Percentiles rank a stretch among this genome's conserved stretches.
Evolutionary conservation across 2,888 invertebrate species (phyloP).

Genomic region (Hypomecis punctinalis): DNA sequence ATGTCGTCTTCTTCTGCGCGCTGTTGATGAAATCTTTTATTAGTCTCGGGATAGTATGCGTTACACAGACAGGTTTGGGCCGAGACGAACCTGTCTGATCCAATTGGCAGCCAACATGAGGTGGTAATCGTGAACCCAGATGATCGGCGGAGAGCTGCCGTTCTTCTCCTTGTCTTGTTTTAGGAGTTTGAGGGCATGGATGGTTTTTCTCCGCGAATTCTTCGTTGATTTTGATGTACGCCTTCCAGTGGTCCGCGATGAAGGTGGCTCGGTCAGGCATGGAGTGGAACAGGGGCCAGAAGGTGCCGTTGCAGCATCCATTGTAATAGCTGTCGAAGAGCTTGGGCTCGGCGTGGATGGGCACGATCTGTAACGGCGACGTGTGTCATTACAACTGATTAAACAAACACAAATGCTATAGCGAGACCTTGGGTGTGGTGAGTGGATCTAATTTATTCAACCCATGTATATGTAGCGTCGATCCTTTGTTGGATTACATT

Average conservation of each 20-base stretch:
- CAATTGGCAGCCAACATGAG: constrained; percentile 96
- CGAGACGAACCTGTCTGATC: constrained; percentile 89
- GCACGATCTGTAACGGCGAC: constrained; percentile 87
- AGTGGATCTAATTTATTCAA: constrained; percentile 13
- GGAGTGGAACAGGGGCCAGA: constrained; percentile 96
- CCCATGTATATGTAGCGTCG: not conserved
- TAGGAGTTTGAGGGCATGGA: constrained; percentile 86
- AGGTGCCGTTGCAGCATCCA: constrained; percentile 96
- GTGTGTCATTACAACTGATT: not conserved
- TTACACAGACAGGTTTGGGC: constrained; percentile 6
- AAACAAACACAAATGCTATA: not conserved
- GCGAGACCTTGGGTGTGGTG: constrained; percentile 9
- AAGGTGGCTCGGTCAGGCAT: constrained; percentile 96
- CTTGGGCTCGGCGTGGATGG: constrained; percentile 90
- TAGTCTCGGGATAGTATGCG: constrained; percentile 16
- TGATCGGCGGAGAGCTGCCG: constrained; percentile 86
- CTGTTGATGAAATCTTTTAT: constrained; percentile 67
- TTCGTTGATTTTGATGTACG: constrained; percentile 92
- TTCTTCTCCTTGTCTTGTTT: constrained; percentile 78
- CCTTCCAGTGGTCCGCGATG: constrained; percentile 92
- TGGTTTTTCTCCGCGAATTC: constrained; percentile 93
- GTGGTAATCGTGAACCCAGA: constrained; percentile 98
- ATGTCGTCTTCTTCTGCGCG: constrained; percentile 91
- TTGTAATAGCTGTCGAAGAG: constrained; percentile 95
- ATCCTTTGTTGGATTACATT: constrained; percentile 17